Conservation (phyloP, 1,140 invertebrate genomes). For the Ceratosolen solmsi region DNA sequence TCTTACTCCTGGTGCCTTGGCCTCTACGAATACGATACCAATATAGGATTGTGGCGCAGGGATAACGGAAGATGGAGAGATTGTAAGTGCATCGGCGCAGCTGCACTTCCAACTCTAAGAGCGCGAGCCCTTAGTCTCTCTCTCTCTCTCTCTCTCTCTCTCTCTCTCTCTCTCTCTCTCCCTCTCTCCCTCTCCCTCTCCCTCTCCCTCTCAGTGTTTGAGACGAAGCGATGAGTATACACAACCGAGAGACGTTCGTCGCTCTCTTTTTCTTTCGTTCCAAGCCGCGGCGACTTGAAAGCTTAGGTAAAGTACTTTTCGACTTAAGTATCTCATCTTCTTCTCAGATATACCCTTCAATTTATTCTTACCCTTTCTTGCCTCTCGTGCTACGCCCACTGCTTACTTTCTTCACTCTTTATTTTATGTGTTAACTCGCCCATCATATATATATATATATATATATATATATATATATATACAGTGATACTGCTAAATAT, state of each 20-base stretch:
- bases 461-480: neutral
- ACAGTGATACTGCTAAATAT: neutral
- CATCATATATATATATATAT: neutral
- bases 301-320: constrained; percentile 48
- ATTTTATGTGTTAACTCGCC: neutral
- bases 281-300: constrained; percentile 28
- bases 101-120: neutral
- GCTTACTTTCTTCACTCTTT: neutral
- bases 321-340: constrained; percentile 52
- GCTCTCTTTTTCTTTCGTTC: constrained; percentile 1
- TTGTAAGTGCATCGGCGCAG: constrained; percentile 45
- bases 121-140: neutral
- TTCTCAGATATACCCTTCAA: constrained; percentile 10
- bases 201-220: no score
- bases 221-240: neutral
- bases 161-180: no score
- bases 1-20: neutral
- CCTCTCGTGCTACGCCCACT: neutral
- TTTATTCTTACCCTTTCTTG: neutral
- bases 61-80: neutral
- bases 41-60: neutral
- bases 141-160: no score
- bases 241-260: neutral
- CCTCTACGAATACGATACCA: neutral
- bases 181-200: no score